Percentiles rank a stretch among this genome's conserved stretches.
Evolutionary conservation across 2,797 vertebrate genomes (phyloP).

Genomic region (Dendrocincla tyrannina): DNA sequence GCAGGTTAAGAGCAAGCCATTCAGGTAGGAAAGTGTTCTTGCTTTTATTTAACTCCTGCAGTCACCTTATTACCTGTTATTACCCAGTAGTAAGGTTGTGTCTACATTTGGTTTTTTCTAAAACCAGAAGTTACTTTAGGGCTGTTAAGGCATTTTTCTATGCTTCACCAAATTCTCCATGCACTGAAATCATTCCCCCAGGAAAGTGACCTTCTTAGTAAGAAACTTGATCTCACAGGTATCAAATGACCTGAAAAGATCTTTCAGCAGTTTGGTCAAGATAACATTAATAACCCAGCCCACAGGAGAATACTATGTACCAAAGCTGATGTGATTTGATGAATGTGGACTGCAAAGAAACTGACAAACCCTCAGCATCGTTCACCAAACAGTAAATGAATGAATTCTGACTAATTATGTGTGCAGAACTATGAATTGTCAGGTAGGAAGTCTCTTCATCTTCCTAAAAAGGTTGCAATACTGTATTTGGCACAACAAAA

Average conservation of each 20-base stretch:
- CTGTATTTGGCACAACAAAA: background rate
- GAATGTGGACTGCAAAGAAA: background rate
- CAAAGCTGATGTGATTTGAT: background rate
- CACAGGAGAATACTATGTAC: background rate
- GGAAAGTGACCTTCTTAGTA: conserved; percentile 1
- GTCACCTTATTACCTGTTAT: background rate
- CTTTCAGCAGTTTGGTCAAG: conserved; percentile 28
- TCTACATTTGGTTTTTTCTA: background rate
- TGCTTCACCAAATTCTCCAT: background rate
- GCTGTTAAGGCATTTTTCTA: background rate
- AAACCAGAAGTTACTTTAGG: background rate
- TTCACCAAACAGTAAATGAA: background rate
- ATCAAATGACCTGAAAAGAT: conserved; percentile 9
- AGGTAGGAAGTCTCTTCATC: background rate
- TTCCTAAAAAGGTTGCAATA: background rate
- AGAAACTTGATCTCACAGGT: conserved; percentile 17
- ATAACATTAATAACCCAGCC: background rate
- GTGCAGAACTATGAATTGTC: background rate
- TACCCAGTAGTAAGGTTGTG: background rate
- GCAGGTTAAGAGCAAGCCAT: background rate
- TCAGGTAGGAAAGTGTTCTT: background rate
- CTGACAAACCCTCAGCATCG: background rate
- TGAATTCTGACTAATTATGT: background rate
- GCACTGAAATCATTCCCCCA: background rate
- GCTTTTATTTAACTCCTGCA: background rate